These are phyloP conservation scores for Agonopterix arenella DNA, from an alignment of 2,888 invertebrate species.

Conservation along the genomic window DNA sequence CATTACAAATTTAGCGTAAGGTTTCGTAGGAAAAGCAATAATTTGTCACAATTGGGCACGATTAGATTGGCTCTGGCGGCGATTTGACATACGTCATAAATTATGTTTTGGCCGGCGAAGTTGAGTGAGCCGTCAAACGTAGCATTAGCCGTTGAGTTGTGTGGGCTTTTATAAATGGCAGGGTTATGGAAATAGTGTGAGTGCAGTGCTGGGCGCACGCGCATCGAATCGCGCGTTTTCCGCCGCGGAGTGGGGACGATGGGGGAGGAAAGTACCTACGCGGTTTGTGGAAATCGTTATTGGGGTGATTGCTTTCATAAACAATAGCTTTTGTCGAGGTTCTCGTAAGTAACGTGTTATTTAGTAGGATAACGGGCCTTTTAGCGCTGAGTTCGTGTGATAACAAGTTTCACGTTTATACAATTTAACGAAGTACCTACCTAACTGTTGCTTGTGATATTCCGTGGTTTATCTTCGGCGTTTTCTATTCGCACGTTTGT, in stretches of 20 bases:
- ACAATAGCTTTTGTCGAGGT: constrained; percentile 70
- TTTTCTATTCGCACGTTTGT: constrained; percentile 12
- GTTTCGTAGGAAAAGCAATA: constrained; percentile 75
- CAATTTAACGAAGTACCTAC: constrained; percentile 20
- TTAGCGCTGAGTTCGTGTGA: constrained; percentile 38
- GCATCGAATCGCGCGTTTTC: constrained; percentile 73
- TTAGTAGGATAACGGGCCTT: constrained; percentile 55
- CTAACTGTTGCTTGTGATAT: constrained; percentile 21
- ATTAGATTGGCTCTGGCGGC: constrained; percentile 71
- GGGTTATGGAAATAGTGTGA: constrained; percentile 58
- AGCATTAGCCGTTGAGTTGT: constrained; percentile 16
- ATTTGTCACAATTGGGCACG: constrained; percentile 75
- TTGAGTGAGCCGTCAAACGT: constrained; percentile 42
- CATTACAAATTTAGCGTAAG: constrained; percentile 59
- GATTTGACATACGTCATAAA: constrained; percentile 75
- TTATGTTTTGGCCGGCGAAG: constrained; percentile 52
- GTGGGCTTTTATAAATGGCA: constrained; percentile 34
- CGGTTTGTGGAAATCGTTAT: constrained; percentile 74
- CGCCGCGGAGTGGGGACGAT: constrained; percentile 49
- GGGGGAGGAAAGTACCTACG: constrained; percentile 33
- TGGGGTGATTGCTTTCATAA: constrained; percentile 76
- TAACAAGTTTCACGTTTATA: constrained; percentile 38
- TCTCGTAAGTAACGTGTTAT: constrained; percentile 57
- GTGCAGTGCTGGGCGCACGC: constrained; percentile 59
- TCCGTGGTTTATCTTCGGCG: constrained; percentile 30